phyloP scores from a whole-genome alignment of 2,888 invertebrate species.

The Cerastoderma edule region DNA sequence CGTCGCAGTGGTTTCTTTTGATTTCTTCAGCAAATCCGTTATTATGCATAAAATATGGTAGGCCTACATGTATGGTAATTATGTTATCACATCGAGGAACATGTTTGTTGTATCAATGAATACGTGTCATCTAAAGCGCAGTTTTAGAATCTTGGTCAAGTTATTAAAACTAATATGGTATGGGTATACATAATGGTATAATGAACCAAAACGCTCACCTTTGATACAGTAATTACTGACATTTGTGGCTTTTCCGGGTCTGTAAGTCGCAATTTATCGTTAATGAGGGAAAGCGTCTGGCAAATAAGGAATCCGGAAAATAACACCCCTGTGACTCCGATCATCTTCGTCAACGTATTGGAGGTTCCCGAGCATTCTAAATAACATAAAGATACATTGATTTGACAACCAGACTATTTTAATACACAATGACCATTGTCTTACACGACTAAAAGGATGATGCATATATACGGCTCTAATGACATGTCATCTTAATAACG shows the following conservation, averaged over 20 bases:
- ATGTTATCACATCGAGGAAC: no score
- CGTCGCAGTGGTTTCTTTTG: no score
- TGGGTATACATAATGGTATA: no score
- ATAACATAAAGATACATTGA: not conserved
- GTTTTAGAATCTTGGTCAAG: no score
- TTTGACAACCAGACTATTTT: not conserved
- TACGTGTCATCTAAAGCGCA: no score
- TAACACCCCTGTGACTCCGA: not conserved
- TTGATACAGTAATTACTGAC: no score
- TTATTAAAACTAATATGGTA: no score
- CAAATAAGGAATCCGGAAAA: conserved; percentile 13
- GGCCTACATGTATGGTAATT: no score
- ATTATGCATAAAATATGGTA: no score
- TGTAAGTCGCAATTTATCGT: conserved; percentile 5
- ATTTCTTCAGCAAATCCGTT: no score
- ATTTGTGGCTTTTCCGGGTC: not conserved
- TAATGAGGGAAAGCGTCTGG: conserved; percentile 10
- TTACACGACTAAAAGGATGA: not conserved
- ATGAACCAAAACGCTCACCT: no score
- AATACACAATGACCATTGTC: not conserved
- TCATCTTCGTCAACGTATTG: conserved; percentile 14
- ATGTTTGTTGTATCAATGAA: no score
- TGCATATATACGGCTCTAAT: not conserved
- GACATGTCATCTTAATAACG: not conserved
- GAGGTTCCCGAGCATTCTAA: conserved; percentile 6